These are phyloP conservation scores for Apamea sordens DNA, from an alignment of 2,888 invertebrate genomes.

Conservation along the genomic window DNA sequence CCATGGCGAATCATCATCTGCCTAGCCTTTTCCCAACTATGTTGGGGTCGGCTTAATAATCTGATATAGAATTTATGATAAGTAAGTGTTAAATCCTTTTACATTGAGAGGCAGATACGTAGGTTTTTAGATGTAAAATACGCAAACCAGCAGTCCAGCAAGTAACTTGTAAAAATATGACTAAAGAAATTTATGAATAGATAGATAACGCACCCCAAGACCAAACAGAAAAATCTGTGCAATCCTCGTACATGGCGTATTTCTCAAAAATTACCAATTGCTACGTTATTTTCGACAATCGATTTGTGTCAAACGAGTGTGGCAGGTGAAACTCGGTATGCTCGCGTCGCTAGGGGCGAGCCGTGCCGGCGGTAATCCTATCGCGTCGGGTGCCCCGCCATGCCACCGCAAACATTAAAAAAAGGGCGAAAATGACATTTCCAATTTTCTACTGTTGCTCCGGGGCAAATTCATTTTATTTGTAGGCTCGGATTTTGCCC, in stretches of 20 bases:
- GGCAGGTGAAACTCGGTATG: constrained; percentile 80
- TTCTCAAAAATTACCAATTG: constrained; percentile 81
- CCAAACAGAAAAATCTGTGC: constrained; percentile 39
- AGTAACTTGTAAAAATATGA: background rate
- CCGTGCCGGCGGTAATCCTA: constrained; percentile 81
- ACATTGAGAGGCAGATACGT: too few relatives aligned
- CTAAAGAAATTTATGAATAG: background rate
- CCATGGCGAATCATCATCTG: too few relatives aligned
- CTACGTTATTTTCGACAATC: constrained; percentile 80
- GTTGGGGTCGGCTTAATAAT: too few relatives aligned
- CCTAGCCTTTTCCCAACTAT: too few relatives aligned
- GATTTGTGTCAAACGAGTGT: constrained; percentile 80
- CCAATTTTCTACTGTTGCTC: constrained; percentile 90
- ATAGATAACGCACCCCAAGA: constrained; percentile 5
- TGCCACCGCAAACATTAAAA: constrained; percentile 89
- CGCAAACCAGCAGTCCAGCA: background rate
- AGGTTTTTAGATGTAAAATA: background rate
- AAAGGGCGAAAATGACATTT: constrained; percentile 91
- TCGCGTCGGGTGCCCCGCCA: constrained; percentile 76
- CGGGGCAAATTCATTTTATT: constrained; percentile 89
- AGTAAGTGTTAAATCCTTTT: too few relatives aligned
- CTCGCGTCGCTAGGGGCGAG: constrained; percentile 76
- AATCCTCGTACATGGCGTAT: constrained; percentile 51
- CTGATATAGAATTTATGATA: too few relatives aligned
- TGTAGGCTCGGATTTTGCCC: constrained; percentile 86